Evolutionary conservation across 2,888 invertebrate species (phyloP).

Genomic region (Cheilosia scutellata): DNA sequence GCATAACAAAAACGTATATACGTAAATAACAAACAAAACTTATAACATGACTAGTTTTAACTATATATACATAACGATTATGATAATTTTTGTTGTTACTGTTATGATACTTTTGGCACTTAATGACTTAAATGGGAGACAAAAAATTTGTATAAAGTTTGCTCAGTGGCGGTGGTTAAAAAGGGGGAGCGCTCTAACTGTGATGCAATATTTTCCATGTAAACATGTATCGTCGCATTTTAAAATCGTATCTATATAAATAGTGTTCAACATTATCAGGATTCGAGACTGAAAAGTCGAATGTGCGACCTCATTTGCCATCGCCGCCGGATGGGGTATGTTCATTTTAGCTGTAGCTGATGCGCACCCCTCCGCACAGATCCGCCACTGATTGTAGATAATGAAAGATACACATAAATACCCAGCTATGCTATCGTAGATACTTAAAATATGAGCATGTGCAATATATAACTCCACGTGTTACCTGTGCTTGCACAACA

Average conservation of each 20-base stretch:
- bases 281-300: too few relatives aligned
- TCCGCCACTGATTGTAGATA: too few relatives aligned
- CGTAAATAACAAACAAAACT: constrained; percentile 15
- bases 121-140: constrained; percentile 2
- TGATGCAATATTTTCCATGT: too few relatives aligned
- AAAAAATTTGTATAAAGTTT: too few relatives aligned
- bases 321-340: too few relatives aligned
- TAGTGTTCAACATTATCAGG: too few relatives aligned
- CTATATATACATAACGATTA: background rate
- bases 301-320: too few relatives aligned
- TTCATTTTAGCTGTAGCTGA: too few relatives aligned
- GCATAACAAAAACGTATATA: background rate
- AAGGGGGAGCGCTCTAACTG: background rate
- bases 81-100: background rate
- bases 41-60: constrained; percentile 2
- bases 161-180: too few relatives aligned
- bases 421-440: background rate
- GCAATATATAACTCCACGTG: constrained; percentile 18
- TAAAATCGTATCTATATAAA: too few relatives aligned
- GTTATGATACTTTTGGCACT: constrained; percentile 2
- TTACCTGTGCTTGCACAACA: constrained; percentile 15
- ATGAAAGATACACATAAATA: background rate
- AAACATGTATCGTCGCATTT: too few relatives aligned
- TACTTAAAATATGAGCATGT: constrained; percentile 20
- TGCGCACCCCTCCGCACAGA: too few relatives aligned